Evolutionary conservation across 2,113 vertebrate species (phyloP).

Genomic region (Cephalopterus ornatus): DNA sequence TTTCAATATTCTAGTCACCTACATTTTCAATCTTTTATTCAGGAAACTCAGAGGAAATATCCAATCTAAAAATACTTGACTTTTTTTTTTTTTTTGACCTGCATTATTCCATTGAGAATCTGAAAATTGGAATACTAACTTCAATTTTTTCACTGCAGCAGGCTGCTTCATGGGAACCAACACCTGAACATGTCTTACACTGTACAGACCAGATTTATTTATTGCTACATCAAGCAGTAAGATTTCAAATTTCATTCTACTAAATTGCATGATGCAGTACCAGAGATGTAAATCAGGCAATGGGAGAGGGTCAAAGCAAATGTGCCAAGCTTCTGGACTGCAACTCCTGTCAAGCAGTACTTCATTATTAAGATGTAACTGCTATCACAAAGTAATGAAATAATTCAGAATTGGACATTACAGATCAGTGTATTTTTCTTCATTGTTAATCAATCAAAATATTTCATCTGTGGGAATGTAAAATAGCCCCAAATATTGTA

Average conservation of each 20-base stretch:
- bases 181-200: background rate
- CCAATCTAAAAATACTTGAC: background rate
- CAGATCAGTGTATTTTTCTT: background rate
- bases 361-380: background rate
- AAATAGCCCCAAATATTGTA: background rate
- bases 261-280: background rate
- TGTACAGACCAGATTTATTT: background rate
- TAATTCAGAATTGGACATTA: background rate
- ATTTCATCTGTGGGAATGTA: background rate
- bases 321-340: background rate
- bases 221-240: background rate
- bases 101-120: background rate
- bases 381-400: background rate
- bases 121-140: background rate
- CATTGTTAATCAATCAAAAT: background rate
- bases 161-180: background rate
- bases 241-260: background rate
- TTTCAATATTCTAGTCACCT: background rate
- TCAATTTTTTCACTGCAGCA: background rate
- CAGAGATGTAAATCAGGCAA: background rate
- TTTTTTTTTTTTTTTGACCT: background rate
- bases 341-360: background rate
- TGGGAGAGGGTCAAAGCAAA: background rate
- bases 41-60: background rate
- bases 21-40: background rate